Base-by-base conservation (phyloP, 2,888 invertebrate genomes). In the Pseudococcus viburni region DNA sequence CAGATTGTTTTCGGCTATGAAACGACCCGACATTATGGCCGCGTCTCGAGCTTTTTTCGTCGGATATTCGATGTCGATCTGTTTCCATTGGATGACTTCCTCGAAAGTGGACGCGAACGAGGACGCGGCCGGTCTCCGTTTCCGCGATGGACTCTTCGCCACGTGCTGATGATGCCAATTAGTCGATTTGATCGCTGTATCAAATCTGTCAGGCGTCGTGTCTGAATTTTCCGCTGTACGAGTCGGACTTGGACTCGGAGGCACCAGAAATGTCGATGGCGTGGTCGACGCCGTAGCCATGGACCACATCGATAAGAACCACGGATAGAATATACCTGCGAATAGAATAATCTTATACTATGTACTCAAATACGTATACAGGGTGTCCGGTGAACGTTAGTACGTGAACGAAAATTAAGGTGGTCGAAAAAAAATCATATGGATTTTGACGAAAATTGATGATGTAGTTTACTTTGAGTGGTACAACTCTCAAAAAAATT, bases 1-100 rank as follows among this genome's bases (percentile, higher is more conserved):
- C 22, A 96, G 92, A 90, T 95, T 95, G 91, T 96, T 96, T 89
- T 94, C 94, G 0, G 95, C 94, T 39, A 95, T 92, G 90, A 94
- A 96, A 86, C 93, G 93, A 0, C 94, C 94, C 46, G 92, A 93
- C 39, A 91, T 91, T 15, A 96, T 92, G 0, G 95, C 95, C 48
- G 92, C 91, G 46, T 93, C 92, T 33, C 95, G 92, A 80, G 94
- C 93, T 17, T 92, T 92, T 22, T 92, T 92, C 0, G 93, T 93
- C 5, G 94, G 94, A 91, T 94, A 96, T 85, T 94, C 94, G 91
- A 94, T 96, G 91, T 96, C 96, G 7, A 96, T 91, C 55, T 93
- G 93, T 89, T 94, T 94, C 96, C 96, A 96, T 89, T 94, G 94
- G 91, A 95, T 95, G 33, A 95, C 92, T 39, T 92, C 89, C 59